Base-by-base conservation (phyloP, 2,888 invertebrate genomes). In the Oxytorus armatus region DNA sequence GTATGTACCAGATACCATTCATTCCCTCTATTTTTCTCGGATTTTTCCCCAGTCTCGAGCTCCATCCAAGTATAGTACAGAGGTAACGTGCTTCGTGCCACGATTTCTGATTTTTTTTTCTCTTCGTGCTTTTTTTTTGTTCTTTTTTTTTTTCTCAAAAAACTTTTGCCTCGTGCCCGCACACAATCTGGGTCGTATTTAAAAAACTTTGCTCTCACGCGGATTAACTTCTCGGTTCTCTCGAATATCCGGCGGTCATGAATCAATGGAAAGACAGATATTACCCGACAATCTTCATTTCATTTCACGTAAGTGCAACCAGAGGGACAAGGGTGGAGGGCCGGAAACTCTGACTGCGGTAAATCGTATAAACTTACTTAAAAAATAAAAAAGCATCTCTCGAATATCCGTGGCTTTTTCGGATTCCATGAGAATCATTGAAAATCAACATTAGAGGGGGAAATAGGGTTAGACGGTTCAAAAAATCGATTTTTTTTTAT, bases 161-260 rank as follows among this genome's bases (percentile, higher is more conserved):
- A 78, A 78, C 42, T 73, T 69, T 69, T 55, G n/a, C n/a, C 66
- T 53, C 63, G 51, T 49, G 55, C 68, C n/a, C 42, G 59, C 65
- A 42, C 72, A 53, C 68, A 61, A 80, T 80, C 47, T 68, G 47
- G 76, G 72, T 80, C 80, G 77, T 73, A 77, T 80, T 80, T 80
- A 77, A 59, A 78, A 74, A 80, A 76, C 73, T 80, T 80, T 80
- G 76, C 80, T 80, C 61, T 80, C 72, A 55, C 68, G 23, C 68
- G 80, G 72, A 80, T 80, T 80, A 77, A 80, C 76, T 73, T 77
- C 73, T 39, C 55, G 61, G 63, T 68, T 68, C 21, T 59, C 55
- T 8, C 66, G 63, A 18, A 80, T 77, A n/a, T 73, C 68, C 63
- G 29, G 49, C 29, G 21, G 8, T 29, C 65, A 59, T 75, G 79